Evolutionary conservation across 2,113 vertebrate species (phyloP), one percentile per base, ranked within the genome.

Genomic region (Plestiodon gilberti): DNA sequence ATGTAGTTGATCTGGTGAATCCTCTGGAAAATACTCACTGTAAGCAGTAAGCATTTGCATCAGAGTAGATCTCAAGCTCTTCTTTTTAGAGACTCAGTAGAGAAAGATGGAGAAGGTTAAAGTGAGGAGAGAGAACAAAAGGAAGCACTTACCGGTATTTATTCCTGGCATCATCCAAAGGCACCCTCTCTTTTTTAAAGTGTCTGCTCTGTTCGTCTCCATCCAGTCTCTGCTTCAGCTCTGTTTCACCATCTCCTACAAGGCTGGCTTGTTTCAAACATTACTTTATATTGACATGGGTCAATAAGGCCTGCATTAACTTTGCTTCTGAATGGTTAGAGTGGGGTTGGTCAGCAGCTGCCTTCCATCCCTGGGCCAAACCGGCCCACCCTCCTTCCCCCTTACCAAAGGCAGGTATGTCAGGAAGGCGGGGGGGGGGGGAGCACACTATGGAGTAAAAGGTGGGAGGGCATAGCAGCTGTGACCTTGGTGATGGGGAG

Each of bases 81-180:
- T 78, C 10, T 1, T 3, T 15, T 82, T 55, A 70, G 61, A 25
- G n/a, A 48, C 10, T 48, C 13, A 55, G 43, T 30, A 64, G 30
- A 25, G 73, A 64, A 76, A 65, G 59, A 23, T 76, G 62, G 2
- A 77, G 73, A 13, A 55, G 11, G 2, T 84, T 17, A 28, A 57
- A 40, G 5, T 74, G 57, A 6, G 18, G 59, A 30, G 14, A 20
- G 40, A 25, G 15, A 25, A 11, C 13, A 38, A 38, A 59, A 62
- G n/a, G 6, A 48, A n/a, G 38, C 10, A 76, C 20, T 64, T 64
- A 80, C n/a, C n/a, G n/a, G n/a, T n/a, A n/a, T 70, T 86, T 62
- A 74, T 86, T 52, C 62, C 22, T 81, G 67, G 57, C 40, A 74
- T 81, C 57, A n/a, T 61, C 70, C 57, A 74, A 86, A 81, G 57